Evolutionary conservation across 2,888 invertebrate species (phyloP).

Genomic region (Ophion obscuratus): DNA sequence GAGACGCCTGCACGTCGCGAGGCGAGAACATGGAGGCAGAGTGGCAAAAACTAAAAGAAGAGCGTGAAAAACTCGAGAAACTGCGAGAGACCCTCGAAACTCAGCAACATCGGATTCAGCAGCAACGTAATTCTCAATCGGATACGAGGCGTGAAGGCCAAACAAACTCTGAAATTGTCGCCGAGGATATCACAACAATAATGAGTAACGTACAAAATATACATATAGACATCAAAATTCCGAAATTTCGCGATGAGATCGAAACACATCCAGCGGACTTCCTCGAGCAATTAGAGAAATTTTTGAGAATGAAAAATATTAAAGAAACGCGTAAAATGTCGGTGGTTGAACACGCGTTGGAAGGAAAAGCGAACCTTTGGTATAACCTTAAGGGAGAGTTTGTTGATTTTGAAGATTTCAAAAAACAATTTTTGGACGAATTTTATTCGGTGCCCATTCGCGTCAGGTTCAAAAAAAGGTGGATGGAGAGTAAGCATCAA

Average conservation of each 20-base stretch:
- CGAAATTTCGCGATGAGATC: slow-evolving; percentile 49
- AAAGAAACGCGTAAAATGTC: slow-evolving; percentile 8
- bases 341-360: slow-evolving; percentile 25
- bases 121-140: no score
- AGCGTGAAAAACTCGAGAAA: not conserved
- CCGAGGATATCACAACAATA: no score
- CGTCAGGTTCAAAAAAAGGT: not conserved
- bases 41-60: no score
- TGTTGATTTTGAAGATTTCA: not conserved
- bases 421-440: not conserved
- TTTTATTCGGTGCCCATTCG: slow-evolving; percentile 9
- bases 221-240: slow-evolving; percentile 41
- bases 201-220: slow-evolving; percentile 29
- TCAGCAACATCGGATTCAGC: no score
- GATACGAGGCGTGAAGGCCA: no score
- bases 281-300: no score
- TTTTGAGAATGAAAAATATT: slow-evolving; percentile 40
- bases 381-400: no score
- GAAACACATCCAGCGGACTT: slow-evolving; percentile 35
- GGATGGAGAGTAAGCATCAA: not conserved
- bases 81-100: not conserved
- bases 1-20: no score
- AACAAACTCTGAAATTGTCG: no score
- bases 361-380: no score
- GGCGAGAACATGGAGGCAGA: no score